Evolutionary conservation across 1,140 invertebrate genomes (phyloP), one percentile per base, ranked within the genome.

Genomic region (Phymastichus coffea): DNA sequence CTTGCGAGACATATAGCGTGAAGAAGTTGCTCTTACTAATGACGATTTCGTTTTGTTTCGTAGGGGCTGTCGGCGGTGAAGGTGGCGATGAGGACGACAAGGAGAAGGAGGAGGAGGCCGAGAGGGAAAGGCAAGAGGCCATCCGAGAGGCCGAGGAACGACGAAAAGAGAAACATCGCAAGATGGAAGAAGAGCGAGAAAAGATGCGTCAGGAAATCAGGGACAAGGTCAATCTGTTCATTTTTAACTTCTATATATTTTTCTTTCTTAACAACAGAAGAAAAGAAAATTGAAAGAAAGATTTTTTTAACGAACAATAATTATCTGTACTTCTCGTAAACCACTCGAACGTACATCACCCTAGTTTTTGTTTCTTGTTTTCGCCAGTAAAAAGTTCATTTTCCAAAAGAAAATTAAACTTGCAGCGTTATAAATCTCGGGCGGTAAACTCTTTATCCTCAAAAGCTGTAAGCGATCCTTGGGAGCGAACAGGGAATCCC

Each of bases 131-230:
- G 70, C 87, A 91, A 79, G 94, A 96, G 78, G 94, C 93, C 69
- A 92, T 97, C 79, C 85, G 87, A 69, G 94, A 97, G 77, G 94
- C 93, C 52, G 94, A 98, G 78, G 94, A 97, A 66, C 84, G 93
- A 70, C 85, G 94, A 72, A 96, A 95, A 84, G 94, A 98, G 80
- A 98, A 97, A 76, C 94, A 98, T 80, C 87, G 94, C 69, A 97
- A 97, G 83, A 97, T 98, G 94, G 96, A 99, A 79, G 94, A 95
- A 70, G 95, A 98, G 79, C 83, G 96, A 66, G 95, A 98, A 81
- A 95, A 94, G 80, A 97, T 99, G 93, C 85, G 96, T 75, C 94
- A 97, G 80, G 92, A 94, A 78, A 98, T 99, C 79, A 88, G 95
- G 82, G 94, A 97, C 82, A 98, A 98, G 90, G 95, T 97, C 74